phyloP scores from a whole-genome alignment of 92 coral and sea anemone species.

The Diadumene lineata region DNA sequence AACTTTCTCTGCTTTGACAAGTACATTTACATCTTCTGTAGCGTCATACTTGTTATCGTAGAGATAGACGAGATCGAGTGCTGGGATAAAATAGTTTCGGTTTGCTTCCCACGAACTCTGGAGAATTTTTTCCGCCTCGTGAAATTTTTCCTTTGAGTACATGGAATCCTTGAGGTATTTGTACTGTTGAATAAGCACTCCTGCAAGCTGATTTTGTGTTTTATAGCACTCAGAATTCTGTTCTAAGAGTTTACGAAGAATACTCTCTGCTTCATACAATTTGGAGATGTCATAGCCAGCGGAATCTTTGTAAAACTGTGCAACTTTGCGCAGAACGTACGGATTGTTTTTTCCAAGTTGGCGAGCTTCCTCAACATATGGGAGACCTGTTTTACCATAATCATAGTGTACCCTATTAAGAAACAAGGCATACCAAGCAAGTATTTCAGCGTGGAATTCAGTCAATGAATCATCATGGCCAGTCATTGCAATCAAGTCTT shows the following conservation, averaged over 20 bases:
- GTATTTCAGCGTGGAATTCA: not conserved
- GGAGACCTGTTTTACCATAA: not conserved
- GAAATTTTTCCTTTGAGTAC: not conserved
- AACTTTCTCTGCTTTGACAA: conserved; percentile 9
- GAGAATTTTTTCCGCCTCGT: not conserved
- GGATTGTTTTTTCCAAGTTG: not conserved
- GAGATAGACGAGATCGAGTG: conserved; percentile 10
- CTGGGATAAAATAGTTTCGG: not conserved
- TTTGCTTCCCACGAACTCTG: conserved; percentile 6
- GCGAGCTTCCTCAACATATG: conserved; percentile 16
- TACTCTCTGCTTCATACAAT: conserved; percentile 7
- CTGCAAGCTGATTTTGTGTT: not conserved
- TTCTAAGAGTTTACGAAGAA: not conserved
- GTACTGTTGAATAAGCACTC: not conserved
- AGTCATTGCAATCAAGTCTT: not conserved
- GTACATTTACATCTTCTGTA: not conserved
- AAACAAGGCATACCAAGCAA: not conserved
- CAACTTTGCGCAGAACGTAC: conserved; percentile 17
- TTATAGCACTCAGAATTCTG: not conserved
- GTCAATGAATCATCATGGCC: not conserved
- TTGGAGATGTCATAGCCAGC: conserved; percentile 2
- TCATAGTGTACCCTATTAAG: not conserved
- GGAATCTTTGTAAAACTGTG: conserved; percentile 10
- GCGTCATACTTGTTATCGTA: not conserved
- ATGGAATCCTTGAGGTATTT: not conserved